A percentile compares a stretch with the other conserved stretches of the same genome.
phyloP scores from a whole-genome alignment of 1,140 invertebrate species.

The Neelides sp. region DNA sequence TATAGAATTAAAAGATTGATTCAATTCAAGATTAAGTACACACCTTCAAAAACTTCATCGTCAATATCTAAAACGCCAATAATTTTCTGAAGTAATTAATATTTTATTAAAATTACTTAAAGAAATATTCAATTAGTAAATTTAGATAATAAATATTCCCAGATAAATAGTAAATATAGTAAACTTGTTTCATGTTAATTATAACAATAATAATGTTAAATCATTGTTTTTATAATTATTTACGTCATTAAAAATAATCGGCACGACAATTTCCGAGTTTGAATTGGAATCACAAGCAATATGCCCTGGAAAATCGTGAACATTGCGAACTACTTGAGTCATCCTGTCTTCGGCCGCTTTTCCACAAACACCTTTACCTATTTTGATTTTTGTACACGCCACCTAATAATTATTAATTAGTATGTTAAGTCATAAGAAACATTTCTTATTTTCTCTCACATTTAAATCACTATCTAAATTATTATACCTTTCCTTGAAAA shows the following conservation, averaged over 20 bases:
- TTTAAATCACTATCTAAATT: neutral
- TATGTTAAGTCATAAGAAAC: conserved; percentile 1
- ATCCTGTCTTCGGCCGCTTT: conserved; percentile 12
- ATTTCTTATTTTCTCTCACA: neutral
- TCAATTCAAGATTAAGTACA: too few species aligned
- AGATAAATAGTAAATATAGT: neutral
- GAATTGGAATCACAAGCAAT: conserved; percentile 25
- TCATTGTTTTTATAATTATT: neutral
- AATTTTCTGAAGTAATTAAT: conserved; percentile 4
- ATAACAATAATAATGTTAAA: neutral
- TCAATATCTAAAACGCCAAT: conserved; percentile 25
- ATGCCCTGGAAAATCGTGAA: conserved; percentile 26
- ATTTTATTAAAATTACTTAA: neutral
- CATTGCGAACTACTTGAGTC: conserved; percentile 24
- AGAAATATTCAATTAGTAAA: neutral
- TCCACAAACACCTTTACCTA: conserved; percentile 26
- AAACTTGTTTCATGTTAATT: neutral
- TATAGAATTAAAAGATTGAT: too few species aligned
- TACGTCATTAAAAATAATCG: conserved; percentile 4
- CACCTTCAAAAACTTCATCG: neutral
- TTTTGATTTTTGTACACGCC: conserved; percentile 23
- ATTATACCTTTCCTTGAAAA: conserved; percentile 26
- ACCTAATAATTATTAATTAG: conserved; percentile 8
- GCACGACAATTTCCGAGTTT: conserved; percentile 26
- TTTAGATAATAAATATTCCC: neutral